These are phyloP conservation scores for Eulithis prunata DNA, from an alignment of 2,888 invertebrate genomes.

Conservation along the genomic window DNA sequence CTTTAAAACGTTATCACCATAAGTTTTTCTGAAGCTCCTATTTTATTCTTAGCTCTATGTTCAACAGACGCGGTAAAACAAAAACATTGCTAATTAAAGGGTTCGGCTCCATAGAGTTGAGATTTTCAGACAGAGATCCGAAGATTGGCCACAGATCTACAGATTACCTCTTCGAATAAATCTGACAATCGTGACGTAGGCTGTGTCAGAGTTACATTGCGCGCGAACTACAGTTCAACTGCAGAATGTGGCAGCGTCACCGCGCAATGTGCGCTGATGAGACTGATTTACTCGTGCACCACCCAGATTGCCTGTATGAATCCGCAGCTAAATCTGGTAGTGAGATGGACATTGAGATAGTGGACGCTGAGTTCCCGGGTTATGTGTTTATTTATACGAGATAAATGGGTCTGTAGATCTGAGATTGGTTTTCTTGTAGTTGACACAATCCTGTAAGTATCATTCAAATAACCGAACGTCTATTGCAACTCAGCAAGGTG, in stretches of 20 bases:
- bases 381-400: constrained; percentile 28
- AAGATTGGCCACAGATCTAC: constrained; percentile 44
- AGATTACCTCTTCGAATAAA: constrained; percentile 21
- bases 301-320: not conserved
- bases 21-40: too few relatives aligned
- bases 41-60: constrained; percentile 18
- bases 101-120: constrained; percentile 51
- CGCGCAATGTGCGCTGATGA: too few relatives aligned
- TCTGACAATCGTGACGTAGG: too few relatives aligned
- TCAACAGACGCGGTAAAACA: constrained; percentile 13
- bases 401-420: constrained; percentile 20
- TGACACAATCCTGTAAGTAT: too few relatives aligned
- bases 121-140: constrained; percentile 58
- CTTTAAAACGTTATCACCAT: too few relatives aligned
- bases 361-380: constrained; percentile 24
- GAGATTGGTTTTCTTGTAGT: not conserved
- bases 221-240: too few relatives aligned
- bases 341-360: constrained; percentile 37
- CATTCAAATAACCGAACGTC: too few relatives aligned
- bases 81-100: constrained; percentile 35
- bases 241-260: too few relatives aligned
- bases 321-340: constrained; percentile 5
- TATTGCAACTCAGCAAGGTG: too few relatives aligned
- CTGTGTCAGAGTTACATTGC: too few relatives aligned
- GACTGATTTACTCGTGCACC: too few relatives aligned